Base-by-base conservation (phyloP, 2,888 invertebrate species). In the Sipha maydis region DNA sequence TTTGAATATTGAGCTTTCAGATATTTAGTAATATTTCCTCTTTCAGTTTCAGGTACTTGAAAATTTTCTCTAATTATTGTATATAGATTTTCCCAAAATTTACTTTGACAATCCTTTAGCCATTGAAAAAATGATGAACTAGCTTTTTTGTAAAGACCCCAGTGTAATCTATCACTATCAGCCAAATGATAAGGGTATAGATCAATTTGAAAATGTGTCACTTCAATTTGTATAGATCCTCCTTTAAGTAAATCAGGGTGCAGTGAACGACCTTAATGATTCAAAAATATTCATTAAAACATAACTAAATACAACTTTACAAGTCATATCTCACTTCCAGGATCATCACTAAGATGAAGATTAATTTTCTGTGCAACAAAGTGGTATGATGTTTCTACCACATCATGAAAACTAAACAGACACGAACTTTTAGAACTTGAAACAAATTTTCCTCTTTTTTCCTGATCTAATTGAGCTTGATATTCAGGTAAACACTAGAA, bases 361-460 rank as follows among this genome's bases (percentile, higher is more conserved):
- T 99, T 98, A 91, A 99, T 97, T 91, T 97, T 94, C 90, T 97
- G 97, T 89, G 97, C 97, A 83, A 96, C 94, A 91, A 99, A 95
- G 92, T 99, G 99, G 93, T 99, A 98, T 0, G 99, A 99, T 0
- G 99, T 99, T 93, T 99, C 99, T 0, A 96, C 93, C n/a, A 99
- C 97, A 93, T 99, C 98, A 92, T 96, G 97, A 80, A 95, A 94
- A 56, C 95, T 94, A 92, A 98, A 98, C 92, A 96, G 94, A 90
- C 95, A 94, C 89, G 91, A 91, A n/a, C 90, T 85, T 54, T 85
- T 89, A 21, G 90, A 90, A 82, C 82, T 88, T n/a, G 88, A 80
- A 89, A 89, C 82, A 89, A 90, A 79, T 77, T 85, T 80, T 54
- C 89, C 90, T 89, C 83, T 90, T 54, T 89, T 90, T 91, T 94